Base-by-base conservation (phyloP, 2,797 vertebrate genomes). In the Melanotaenia pygmaea region DNA sequence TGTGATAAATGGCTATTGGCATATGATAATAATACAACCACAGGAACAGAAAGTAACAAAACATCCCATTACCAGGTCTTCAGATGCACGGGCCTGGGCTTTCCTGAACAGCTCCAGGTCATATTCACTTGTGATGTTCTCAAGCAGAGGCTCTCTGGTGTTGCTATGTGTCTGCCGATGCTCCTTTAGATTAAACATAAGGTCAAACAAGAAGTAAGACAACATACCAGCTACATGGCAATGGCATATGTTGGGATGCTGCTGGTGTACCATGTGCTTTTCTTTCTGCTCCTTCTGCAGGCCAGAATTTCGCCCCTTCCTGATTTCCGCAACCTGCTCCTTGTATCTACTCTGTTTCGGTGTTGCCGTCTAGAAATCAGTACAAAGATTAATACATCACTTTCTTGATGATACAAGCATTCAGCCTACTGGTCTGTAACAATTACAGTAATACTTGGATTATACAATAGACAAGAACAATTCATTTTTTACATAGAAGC, bases 61-160 rank as follows among this genome's bases (percentile, higher is more conserved):
- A 62, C 14, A 13, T 14, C 0, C 58, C 71, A 86, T 95, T 95
- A 99, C 98, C 96, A 99, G 94, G 92, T 99, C 97, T 86, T 99
- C 97, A 14, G 97, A 99, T 9, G 98, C 97, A 51, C 97, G 94
- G 45, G 98, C 98, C 90, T 99, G 98, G 0, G 98, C 98, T 94
- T 98, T 96, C 67, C 97, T 95, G 93, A 99, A 99, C 70, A 99
- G 96, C 92, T 99, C 98, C 74, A 99, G 94, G 90, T 99, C 98
- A 63, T 99, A 99, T 77, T 99, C 98, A 62, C 97, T 99, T 11
- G 98, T 99, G 92, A 99, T 96, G 94, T 99, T 98, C 90, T 99
- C 98, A 80, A 99, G 89, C 1, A 99, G 94, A 38, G 98, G 98
- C 74, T 99, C 98, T 77, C 96, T 93, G 35, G 95, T 96, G 80